Conservation (phyloP, 2,797 vertebrate genomes). For the Micrastur ruficollis region DNA sequence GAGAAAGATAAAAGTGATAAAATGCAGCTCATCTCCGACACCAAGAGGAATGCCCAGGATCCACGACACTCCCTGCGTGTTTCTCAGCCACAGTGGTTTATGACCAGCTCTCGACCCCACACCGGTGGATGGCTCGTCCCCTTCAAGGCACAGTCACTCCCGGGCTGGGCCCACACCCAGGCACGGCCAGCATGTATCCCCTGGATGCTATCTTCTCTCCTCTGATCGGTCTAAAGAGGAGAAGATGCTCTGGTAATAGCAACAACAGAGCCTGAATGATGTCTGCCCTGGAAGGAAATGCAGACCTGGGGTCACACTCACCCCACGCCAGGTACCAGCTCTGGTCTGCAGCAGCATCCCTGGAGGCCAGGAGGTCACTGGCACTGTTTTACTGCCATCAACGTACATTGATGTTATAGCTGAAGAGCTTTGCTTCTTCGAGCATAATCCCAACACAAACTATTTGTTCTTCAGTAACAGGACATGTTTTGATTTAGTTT, state of each 20-base stretch:
- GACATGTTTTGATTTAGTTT: background rate
- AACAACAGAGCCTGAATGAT: fast-evolving
- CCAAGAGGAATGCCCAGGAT: fast-evolving
- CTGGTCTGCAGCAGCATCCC: background rate
- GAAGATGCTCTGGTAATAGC: background rate
- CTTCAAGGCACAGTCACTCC: fast-evolving
- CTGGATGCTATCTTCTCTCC: background rate
- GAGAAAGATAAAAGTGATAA: background rate
- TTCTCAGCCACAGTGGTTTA: fast-evolving
- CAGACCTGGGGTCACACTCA: background rate
- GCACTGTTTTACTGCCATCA: fast-evolving
- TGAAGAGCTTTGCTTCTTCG: background rate
- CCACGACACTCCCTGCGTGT: fast-evolving
- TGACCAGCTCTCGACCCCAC: background rate
- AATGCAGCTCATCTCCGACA: background rate
- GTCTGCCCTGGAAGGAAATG: background rate
- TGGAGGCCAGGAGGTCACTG: background rate
- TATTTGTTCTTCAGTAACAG: background rate
- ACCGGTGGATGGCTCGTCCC: fast-evolving
- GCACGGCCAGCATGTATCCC: fast-evolving
- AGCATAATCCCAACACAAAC: background rate
- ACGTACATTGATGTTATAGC: fast-evolving
- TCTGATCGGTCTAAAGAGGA: background rate
- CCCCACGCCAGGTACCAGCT: background rate
- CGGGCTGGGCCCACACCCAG: fast-evolving